Percentiles rank a stretch among this genome's conserved stretches.
These are phyloP conservation scores for Argentina silus DNA, from an alignment of 2,797 vertebrate genomes.

Conservation along the genomic window DNA sequence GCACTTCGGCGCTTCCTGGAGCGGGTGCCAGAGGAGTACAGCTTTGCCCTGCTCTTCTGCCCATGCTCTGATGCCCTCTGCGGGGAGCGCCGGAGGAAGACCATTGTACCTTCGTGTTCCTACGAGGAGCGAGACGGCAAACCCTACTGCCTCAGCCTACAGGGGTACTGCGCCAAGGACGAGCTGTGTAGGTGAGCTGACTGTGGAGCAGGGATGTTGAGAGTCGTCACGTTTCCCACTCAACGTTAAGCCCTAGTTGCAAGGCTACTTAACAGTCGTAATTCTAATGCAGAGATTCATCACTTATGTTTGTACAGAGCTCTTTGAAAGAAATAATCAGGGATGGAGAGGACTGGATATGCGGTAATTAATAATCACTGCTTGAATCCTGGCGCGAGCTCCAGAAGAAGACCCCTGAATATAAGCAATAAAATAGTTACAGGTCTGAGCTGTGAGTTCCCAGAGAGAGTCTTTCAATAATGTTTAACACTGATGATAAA, in stretches of 20 bases:
- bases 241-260: not conserved
- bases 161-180: conserved; percentile 84
- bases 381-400: not conserved
- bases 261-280: not conserved
- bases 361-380: not conserved
- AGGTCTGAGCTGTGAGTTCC: not conserved
- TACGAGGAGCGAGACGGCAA: conserved; percentile 80
- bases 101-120: conserved; percentile 93
- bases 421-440: not conserved
- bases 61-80: conserved; percentile 88
- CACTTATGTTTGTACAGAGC: not conserved
- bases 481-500: not conserved
- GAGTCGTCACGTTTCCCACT: not conserved
- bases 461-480: not conserved
- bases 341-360: not conserved
- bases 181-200: conserved; percentile 88
- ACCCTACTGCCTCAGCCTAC: conserved; percentile 89
- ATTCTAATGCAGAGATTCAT: not conserved
- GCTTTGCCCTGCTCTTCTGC: conserved; percentile 91
- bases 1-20: conserved; percentile 91
- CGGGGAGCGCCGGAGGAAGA: conserved; percentile 90
- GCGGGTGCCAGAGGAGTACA: conserved; percentile 87
- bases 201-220: not conserved
- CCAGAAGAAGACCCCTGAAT: not conserved
- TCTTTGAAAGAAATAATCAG: not conserved